Evolutionary conservation across 2,888 invertebrate genomes (phyloP).

Genomic region (Nematopogon swammerdamellus): DNA sequence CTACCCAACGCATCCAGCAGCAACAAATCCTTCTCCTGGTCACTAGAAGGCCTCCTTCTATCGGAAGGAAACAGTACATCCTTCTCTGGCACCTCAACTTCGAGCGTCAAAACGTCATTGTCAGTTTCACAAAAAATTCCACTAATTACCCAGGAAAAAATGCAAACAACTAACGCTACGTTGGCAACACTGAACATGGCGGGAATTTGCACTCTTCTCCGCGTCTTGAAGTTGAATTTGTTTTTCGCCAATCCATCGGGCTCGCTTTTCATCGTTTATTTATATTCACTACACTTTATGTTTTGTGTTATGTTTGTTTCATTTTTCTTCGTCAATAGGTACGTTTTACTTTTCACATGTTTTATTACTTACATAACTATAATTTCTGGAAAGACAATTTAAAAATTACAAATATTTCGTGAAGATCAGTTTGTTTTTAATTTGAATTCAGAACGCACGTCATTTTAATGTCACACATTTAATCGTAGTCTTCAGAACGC

Average conservation of each 20-base stretch:
- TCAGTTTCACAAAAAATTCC: slow-evolving; percentile 29
- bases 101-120: slow-evolving; percentile 43
- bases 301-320: slow-evolving; percentile 7
- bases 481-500: too few species aligned
- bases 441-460: too few species aligned
- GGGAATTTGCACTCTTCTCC: slow-evolving; percentile 12
- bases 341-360: too few species aligned
- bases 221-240: slow-evolving; percentile 13
- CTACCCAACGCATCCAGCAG: slow-evolving; percentile 70
- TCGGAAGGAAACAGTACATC: slow-evolving; percentile 24
- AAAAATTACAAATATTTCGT: too few species aligned
- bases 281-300: slow-evolving; percentile 17
- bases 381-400: too few species aligned
- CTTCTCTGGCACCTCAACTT: slow-evolving; percentile 37
- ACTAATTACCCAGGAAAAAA: slow-evolving; percentile 18
- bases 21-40: slow-evolving; percentile 74
- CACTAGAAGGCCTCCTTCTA: slow-evolving; percentile 51
- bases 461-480: too few species aligned
- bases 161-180: slow-evolving; percentile 16
- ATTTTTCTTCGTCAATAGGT: too few species aligned
- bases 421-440: too few species aligned
- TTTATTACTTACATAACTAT: too few species aligned
- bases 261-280: slow-evolving; percentile 21
- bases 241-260: slow-evolving; percentile 25
- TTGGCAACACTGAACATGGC: slow-evolving; percentile 13